Evolutionary conservation across 2,797 vertebrate genomes (phyloP).

Genomic region (Parambassis ranga): DNA sequence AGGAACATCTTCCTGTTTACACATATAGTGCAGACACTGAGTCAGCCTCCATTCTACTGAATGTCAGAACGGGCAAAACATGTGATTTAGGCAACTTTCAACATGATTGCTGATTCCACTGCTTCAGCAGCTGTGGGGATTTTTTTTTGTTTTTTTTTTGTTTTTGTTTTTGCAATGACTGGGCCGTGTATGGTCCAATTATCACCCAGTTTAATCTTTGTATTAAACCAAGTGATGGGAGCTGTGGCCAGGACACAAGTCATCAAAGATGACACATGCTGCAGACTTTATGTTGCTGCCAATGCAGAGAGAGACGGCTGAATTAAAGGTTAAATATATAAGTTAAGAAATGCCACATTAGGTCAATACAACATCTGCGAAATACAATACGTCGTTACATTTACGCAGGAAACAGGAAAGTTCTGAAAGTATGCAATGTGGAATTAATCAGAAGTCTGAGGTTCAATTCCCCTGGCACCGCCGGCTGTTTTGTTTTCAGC

Average conservation of each 20-base stretch:
- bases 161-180: too few species aligned
- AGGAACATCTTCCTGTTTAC: slow-evolving; percentile 48
- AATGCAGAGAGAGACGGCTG: too few species aligned
- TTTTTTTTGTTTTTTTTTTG: too few species aligned
- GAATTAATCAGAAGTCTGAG: too few species aligned
- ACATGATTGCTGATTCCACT: slow-evolving; percentile 49
- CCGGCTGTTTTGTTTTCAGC: too few species aligned
- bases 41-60: slow-evolving; percentile 56
- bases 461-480: too few species aligned
- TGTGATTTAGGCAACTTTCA: slow-evolving; percentile 64
- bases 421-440: too few species aligned
- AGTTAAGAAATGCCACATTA: too few species aligned
- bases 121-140: slow-evolving; percentile 16
- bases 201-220: slow-evolving; percentile 36
- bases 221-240: slow-evolving; percentile 21
- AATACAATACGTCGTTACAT: too few species aligned
- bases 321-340: too few species aligned
- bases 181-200: slow-evolving; percentile 29
- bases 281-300: not conserved
- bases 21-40: slow-evolving; percentile 60
- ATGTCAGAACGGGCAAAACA: slow-evolving; percentile 34
- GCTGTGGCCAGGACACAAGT: slow-evolving; percentile 2
- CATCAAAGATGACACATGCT: not conserved
- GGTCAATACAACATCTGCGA: too few species aligned
- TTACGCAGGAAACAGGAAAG: too few species aligned